Evolutionary conservation across 2,797 vertebrate species (phyloP).

Genomic region (Rhyacichthys aspro): DNA sequence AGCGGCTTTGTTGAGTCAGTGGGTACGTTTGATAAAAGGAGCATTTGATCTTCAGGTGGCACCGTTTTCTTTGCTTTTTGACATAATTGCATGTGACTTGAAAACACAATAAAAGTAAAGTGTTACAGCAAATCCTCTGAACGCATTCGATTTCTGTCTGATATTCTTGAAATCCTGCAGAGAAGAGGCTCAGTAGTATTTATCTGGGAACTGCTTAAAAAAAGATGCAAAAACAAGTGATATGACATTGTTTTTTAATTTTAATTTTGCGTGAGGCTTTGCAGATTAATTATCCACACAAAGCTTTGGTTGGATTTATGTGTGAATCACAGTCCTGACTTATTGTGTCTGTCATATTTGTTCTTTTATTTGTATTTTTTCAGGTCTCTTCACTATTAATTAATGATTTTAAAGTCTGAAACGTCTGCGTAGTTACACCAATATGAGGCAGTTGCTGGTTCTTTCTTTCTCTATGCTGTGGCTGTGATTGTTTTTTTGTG

Average conservation of each 20-base stretch:
- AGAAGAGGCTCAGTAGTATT: slow-evolving; percentile 9
- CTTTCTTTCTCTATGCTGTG: slow-evolving; percentile 1
- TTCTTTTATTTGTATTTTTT: background rate
- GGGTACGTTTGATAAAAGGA: background rate
- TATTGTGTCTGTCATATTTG: background rate
- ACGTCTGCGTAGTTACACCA: too few species aligned
- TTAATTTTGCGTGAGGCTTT: slow-evolving; percentile 1
- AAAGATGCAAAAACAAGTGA: background rate
- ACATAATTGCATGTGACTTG: slow-evolving; percentile 5
- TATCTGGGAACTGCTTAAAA: slow-evolving; percentile 6
- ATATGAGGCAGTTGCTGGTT: background rate
- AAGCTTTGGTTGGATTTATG: slow-evolving; percentile 17
- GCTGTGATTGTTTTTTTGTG: background rate
- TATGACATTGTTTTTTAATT: slow-evolving; percentile 24
- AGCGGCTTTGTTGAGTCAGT: background rate
- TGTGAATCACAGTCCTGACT: slow-evolving; percentile 17
- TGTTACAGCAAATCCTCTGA: slow-evolving; percentile 14
- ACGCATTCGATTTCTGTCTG: slow-evolving; percentile 6
- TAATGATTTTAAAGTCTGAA: too few species aligned
- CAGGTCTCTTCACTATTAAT: too few species aligned
- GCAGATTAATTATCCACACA: slow-evolving; percentile 39
- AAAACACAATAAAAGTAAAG: slow-evolving; percentile 6
- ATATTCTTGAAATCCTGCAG: slow-evolving; percentile 11
- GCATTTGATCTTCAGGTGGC: background rate
- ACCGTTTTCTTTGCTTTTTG: background rate